phyloP scores from a whole-genome alignment of 92 coral and sea anemone species.

The Umimayanthus chanpuru region DNA sequence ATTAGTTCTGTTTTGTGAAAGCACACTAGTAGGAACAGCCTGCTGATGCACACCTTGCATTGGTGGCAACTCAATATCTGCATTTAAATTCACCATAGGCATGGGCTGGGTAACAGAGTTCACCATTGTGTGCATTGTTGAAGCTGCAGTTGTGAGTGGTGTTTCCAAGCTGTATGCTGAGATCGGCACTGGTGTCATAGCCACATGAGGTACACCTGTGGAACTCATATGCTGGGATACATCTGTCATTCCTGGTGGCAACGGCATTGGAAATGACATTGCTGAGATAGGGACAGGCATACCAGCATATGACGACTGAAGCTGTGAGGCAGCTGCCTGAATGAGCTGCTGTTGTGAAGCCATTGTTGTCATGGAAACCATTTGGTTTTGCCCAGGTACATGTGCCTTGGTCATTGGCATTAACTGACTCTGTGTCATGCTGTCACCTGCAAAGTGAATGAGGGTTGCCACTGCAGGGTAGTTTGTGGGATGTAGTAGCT shows the following conservation, averaged over 20 bases:
- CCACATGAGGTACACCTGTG: conserved; percentile 39
- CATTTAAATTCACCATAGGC: conserved; percentile 20
- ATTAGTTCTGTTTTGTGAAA: conserved; percentile 30
- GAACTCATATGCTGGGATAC: conserved; percentile 39
- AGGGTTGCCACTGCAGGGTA: conserved; percentile 41
- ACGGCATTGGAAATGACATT: conserved; percentile 40
- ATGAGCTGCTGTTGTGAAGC: conserved; percentile 35
- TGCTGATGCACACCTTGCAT: conserved; percentile 26
- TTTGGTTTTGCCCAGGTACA: conserved; percentile 28
- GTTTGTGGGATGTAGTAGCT: conserved; percentile 18
- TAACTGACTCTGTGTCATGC: conserved; percentile 34
- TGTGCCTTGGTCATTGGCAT: conserved; percentile 14
- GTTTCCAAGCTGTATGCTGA: conserved; percentile 36
- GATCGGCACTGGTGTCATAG: conserved; percentile 40
- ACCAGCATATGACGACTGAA: conserved; percentile 38
- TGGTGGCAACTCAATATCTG: conserved; percentile 29
- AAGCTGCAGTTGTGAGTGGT: conserved; percentile 11
- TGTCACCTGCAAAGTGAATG: conserved; percentile 39
- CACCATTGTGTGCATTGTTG: conserved; percentile 25
- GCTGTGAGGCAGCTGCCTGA: conserved; percentile 40
- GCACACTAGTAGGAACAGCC: conserved; percentile 16
- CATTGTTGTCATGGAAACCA: conserved; percentile 42
- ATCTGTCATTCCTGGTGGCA: conserved; percentile 30
- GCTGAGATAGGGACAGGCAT: conserved; percentile 34
- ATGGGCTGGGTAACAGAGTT: conserved; percentile 28